Evolutionary conservation across 2,113 vertebrate genomes (phyloP), one percentile per base, ranked within the genome.

Genomic region (Etheostoma spectabile): DNA sequence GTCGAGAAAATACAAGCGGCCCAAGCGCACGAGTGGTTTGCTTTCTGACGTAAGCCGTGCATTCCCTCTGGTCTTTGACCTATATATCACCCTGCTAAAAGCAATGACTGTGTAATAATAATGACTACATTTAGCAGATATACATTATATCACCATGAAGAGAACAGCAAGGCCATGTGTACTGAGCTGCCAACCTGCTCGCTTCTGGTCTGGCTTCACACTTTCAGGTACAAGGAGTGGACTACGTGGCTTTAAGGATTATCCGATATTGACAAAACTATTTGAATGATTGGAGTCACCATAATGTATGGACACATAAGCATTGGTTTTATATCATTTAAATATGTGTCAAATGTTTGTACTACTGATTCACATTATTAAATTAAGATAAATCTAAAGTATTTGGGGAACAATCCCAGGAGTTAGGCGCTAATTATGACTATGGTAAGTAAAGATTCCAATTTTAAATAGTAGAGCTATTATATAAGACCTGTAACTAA

Each of bases 91-190:
- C 59, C 70, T 38, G 74, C 68, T 83, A 83, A 86, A 90, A 70
- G 72, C 57, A 69, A 69, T 70, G 73, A 79, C 91, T 92, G 86
- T 81, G 79, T 87, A 92, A 92, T 84, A 77, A 85, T 85, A 79
- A 91, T 27, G 51, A 88, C 71, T 88, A 83, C 73, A 86, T 91
- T 91, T 83, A 91, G 74, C 77, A 66, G 77, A 89, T 87, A 84
- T 62, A 80, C 77, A 73, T 87, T 86, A 80, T 45, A 71, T 62
- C 91, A 93, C 49, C 45, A 65, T 35, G 3, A 6, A 22, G 51
- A 68, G 59, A 73, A 69, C 8, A 75, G 48, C 35, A 46, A 38
- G 8, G 42, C 59, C 61, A 48, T 64, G 59, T 16, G 77, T 73
- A 48, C 63, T 49, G 51, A 63, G 24, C 42, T 70, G 12, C 49